These are phyloP conservation scores for Rallus crepitans DNA, from an alignment of 2,797 vertebrate species.

Conservation along the genomic window DNA sequence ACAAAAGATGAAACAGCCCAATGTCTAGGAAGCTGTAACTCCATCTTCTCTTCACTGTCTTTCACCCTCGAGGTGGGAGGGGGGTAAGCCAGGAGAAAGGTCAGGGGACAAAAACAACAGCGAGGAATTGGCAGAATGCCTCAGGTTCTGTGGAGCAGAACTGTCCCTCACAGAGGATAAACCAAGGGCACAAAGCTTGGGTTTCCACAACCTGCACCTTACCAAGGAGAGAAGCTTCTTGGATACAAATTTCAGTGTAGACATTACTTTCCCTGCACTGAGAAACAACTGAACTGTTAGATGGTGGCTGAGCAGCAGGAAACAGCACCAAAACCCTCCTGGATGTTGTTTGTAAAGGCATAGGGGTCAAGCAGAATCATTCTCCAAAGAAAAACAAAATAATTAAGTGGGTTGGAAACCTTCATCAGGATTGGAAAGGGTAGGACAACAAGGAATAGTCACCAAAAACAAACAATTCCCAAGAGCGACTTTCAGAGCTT, in stretches of 20 bases:
- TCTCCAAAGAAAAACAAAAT: not conserved
- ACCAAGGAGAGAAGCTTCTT: constrained; percentile 25
- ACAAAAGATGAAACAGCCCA: constrained; percentile 30
- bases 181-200: constrained; percentile 39
- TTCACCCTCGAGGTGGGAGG: not conserved
- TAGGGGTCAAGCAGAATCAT: not conserved
- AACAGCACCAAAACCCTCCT: not conserved
- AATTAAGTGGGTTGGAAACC: not conserved
- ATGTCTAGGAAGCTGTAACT: constrained; percentile 52
- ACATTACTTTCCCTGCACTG: not conserved
- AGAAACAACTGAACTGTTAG: not conserved
- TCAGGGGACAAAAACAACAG: constrained; percentile 15
- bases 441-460: not conserved
- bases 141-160: not conserved
- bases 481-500: not conserved
- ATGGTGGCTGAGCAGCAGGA: not conserved
- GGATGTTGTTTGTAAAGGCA: not conserved
- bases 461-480: not conserved
- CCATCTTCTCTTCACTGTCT: constrained; percentile 48
- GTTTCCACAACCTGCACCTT: not conserved
- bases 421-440: not conserved
- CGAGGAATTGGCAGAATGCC: constrained; percentile 42
- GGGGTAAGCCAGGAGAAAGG: constrained; percentile 13
- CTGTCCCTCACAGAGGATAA: constrained; percentile 18
- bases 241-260: not conserved